Evolutionary conservation across 2,888 invertebrate species (phyloP).

Genomic region (Oegoconia quadripuncta): DNA sequence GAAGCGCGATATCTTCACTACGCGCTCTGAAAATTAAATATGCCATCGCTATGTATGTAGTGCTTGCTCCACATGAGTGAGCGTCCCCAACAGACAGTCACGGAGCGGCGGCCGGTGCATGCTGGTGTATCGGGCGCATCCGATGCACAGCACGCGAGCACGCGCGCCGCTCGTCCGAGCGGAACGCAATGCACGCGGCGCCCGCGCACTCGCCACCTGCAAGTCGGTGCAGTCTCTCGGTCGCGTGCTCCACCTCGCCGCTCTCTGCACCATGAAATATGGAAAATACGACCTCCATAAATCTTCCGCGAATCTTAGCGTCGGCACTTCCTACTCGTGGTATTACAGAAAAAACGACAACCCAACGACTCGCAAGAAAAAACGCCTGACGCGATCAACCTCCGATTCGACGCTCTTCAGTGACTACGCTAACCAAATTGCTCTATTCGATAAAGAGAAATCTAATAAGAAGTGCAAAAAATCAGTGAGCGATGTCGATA

Average conservation of each 20-base stretch:
- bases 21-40: constrained; percentile 68
- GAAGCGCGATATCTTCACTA: constrained; percentile 59
- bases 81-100: constrained; percentile 40
- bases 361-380: constrained; percentile 49
- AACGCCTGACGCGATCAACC: constrained; percentile 53
- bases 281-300: constrained; percentile 76
- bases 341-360: constrained; percentile 69
- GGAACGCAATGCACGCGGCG: constrained; percentile 26
- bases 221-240: constrained; percentile 42
- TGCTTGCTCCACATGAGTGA: constrained; percentile 44
- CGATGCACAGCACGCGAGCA: constrained; percentile 52
- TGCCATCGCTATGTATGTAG: constrained; percentile 55
- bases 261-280: constrained; percentile 67
- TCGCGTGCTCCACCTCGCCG: constrained; percentile 50
- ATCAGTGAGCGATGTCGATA: constrained; percentile 60
- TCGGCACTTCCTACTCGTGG: constrained; percentile 75
- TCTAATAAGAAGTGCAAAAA: constrained; percentile 59
- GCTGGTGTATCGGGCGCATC: constrained; percentile 43
- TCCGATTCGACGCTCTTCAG: constrained; percentile 75
- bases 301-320: constrained; percentile 65
- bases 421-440: constrained; percentile 71
- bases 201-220: constrained; percentile 47
- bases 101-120: constrained; percentile 41
- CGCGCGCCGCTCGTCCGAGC: constrained; percentile 22
- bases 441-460: constrained; percentile 63